phyloP scores from a whole-genome alignment of 2,113 vertebrate species.

The Coracopsis vasa region DNA sequence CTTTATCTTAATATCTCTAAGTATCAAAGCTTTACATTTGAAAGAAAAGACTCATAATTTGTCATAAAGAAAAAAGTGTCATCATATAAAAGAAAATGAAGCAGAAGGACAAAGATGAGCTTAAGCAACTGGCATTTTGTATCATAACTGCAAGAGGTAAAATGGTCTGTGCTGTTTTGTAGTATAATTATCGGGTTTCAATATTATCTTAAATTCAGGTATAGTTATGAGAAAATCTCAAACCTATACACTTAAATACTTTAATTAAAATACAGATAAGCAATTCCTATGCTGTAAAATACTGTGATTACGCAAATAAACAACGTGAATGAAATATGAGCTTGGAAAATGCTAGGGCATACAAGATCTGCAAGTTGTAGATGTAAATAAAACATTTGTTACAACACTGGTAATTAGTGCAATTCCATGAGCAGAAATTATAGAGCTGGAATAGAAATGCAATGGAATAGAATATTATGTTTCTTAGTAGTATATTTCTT shows the following conservation, averaged over 20 bases:
- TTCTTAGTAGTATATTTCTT: background rate
- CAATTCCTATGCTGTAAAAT: background rate
- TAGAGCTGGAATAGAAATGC: background rate
- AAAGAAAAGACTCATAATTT: slow-evolving; percentile 42
- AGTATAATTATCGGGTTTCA: slow-evolving; percentile 35
- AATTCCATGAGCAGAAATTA: background rate
- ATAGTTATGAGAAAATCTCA: slow-evolving; percentile 45
- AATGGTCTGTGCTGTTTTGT: slow-evolving; percentile 45
- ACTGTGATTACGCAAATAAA: background rate
- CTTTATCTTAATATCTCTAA: slow-evolving; percentile 64
- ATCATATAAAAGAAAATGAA: slow-evolving; percentile 59
- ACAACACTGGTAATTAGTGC: background rate
- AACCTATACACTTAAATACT: slow-evolving; percentile 28
- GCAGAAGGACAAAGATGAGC: slow-evolving; percentile 49
- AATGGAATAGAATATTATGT: background rate
- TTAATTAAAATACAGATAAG: slow-evolving; percentile 43
- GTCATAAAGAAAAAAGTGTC: slow-evolving; percentile 47
- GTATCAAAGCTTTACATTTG: slow-evolving; percentile 49
- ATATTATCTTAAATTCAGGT: slow-evolving; percentile 33
- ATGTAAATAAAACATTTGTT: background rate
- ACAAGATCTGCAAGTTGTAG: background rate
- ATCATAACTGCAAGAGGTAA: slow-evolving; percentile 47
- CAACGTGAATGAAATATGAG: background rate
- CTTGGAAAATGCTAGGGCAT: background rate
- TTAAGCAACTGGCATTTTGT: slow-evolving; percentile 24